A percentile compares a stretch with the other conserved stretches of the same genome.
Evolutionary conservation across 2,797 vertebrate genomes (phyloP).

Genomic region (Falco columbarius): DNA sequence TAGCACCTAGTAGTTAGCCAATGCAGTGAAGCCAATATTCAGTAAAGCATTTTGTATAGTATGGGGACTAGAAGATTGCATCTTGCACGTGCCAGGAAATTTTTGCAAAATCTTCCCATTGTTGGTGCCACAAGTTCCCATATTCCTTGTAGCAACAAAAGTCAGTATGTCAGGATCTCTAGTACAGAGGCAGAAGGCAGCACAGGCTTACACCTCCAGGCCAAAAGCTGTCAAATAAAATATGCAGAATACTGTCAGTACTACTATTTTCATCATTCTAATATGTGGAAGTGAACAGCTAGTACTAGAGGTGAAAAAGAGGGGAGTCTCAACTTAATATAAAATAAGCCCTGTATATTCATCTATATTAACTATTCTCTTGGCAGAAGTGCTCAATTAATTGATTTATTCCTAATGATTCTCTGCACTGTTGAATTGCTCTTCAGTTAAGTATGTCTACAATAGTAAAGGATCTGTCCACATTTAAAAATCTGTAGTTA

Average conservation of each 20-base stretch:
- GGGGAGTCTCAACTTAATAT: neutral
- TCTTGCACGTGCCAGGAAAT: slow-evolving; percentile 4
- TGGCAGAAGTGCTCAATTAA: neutral
- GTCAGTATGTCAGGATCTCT: neutral
- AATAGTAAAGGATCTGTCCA: neutral
- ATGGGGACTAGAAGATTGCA: neutral
- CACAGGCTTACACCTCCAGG: neutral
- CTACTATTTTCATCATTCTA: neutral
- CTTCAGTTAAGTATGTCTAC: neutral
- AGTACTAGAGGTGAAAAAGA: neutral
- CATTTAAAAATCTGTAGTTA: neutral
- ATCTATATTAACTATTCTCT: neutral
- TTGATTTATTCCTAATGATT: neutral
- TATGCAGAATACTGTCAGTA: neutral
- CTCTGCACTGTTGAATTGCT: neutral
- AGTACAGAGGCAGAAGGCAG: neutral
- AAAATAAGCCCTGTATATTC: neutral
- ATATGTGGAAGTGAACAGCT: neutral
- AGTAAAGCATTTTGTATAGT: neutral
- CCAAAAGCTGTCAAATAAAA: neutral
- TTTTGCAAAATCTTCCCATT: neutral
- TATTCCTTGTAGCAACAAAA: neutral
- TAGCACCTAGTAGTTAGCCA: slow-evolving; percentile 4
- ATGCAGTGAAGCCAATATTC: neutral
- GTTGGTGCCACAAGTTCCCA: neutral